Percentiles rank a stretch among this genome's conserved stretches.
These are phyloP conservation scores for Pissodes strobi DNA, from an alignment of 1,140 invertebrate species.

Conservation along the genomic window DNA sequence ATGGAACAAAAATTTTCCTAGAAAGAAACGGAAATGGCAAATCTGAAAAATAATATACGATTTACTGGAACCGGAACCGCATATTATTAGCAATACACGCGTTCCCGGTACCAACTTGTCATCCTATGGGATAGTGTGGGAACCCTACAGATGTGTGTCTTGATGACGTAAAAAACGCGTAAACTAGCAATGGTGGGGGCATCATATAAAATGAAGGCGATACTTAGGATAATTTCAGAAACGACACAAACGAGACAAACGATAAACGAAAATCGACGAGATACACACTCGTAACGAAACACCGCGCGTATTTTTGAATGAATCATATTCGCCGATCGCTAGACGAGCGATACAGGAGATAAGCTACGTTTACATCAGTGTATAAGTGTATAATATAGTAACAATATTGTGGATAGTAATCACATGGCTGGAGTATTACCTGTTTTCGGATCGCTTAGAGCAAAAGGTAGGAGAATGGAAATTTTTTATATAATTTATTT, in stretches of 20 bases:
- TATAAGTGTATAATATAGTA: conserved; percentile 7
- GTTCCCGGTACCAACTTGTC: no score
- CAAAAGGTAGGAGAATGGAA: conserved; percentile 25
- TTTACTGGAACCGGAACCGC: no score
- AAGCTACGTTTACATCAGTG: conserved; percentile 25
- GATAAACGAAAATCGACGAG: conserved; percentile 20
- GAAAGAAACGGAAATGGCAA: no score
- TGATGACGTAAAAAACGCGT: conserved; percentile 5
- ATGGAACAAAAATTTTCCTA: no score
- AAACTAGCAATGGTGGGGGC: neutral
- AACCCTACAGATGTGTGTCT: no score
- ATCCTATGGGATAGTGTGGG: no score
- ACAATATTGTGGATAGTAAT: conserved; percentile 7
- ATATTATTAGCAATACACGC: no score
- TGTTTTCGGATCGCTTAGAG: conserved; percentile 1
- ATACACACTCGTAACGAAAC: conserved; percentile 5
- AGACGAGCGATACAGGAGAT: neutral
- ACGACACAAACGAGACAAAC: conserved; percentile 30
- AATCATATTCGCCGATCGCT: conserved; percentile 9
- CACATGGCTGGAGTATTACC: conserved; percentile 24
- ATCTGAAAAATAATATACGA: no score
- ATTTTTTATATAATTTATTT: no score
- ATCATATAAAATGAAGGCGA: conserved; percentile 19
- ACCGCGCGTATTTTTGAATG: conserved; percentile 28
- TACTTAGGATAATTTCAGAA: conserved; percentile 29